Percentiles rank a stretch among this genome's conserved stretches.
phyloP scores from a whole-genome alignment of 2,797 vertebrate species.

The Ficedula albicollis region DNA sequence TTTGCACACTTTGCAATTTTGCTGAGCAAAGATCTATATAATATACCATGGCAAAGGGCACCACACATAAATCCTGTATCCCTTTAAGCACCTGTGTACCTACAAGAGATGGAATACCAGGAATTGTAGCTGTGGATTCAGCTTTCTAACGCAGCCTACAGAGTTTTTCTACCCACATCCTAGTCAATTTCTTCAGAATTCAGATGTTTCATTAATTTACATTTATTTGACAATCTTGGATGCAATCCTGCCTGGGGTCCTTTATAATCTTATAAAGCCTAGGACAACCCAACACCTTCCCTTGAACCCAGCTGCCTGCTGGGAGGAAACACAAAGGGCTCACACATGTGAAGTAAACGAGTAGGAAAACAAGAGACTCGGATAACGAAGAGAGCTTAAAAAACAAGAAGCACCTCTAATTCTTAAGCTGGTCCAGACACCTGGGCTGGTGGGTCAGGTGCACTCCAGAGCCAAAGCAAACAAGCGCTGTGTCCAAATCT shows the following conservation, averaged over 20 bases:
- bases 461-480: neutral
- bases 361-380: neutral
- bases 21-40: neutral
- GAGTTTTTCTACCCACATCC: neutral
- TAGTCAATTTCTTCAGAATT: neutral
- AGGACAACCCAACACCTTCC: neutral
- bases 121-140: neutral
- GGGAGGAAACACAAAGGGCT: neutral
- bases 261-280: neutral
- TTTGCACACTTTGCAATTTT: neutral
- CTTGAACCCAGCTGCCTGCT: neutral
- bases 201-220: neutral
- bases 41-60: neutral
- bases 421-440: neutral
- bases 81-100: neutral
- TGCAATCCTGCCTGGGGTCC: neutral
- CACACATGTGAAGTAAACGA: rapidly evolving
- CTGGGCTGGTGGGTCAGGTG: neutral
- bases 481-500: rapidly evolving
- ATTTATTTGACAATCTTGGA: neutral
- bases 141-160: neutral
- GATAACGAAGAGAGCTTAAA: neutral
- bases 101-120: neutral
- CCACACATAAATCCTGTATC: neutral
- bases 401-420: neutral